Evolutionary conservation across 2,113 vertebrate species (phyloP).

Genomic region (Hippocampus guttulatus): DNA sequence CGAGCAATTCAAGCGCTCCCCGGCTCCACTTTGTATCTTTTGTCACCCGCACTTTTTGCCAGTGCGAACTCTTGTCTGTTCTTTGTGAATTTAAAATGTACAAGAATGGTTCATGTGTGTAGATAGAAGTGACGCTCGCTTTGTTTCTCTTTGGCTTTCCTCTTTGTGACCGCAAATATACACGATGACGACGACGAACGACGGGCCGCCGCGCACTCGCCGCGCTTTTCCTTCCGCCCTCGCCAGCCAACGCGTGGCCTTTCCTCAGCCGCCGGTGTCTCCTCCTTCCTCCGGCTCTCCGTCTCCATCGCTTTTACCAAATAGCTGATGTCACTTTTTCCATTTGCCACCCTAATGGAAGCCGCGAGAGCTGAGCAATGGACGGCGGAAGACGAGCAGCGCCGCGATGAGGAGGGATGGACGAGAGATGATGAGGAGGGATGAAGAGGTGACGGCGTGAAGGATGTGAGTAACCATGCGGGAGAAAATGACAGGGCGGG

Average conservation of each 20-base stretch:
- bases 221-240: constrained; percentile 1
- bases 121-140: constrained; percentile 57
- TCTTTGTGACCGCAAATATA: constrained; percentile 69
- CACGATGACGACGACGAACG: constrained; percentile 58
- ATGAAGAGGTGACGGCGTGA: constrained; percentile 43
- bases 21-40: neutral
- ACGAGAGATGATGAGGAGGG: constrained; percentile 45
- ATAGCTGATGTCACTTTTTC: constrained; percentile 72
- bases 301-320: constrained; percentile 64
- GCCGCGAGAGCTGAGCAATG: constrained; percentile 58
- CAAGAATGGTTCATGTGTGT: constrained; percentile 55
- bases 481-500: constrained; percentile 46
- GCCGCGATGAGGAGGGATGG: constrained; percentile 60
- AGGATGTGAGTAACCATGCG: constrained; percentile 1
- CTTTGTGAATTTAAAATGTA: constrained; percentile 54
- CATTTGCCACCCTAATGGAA: constrained; percentile 67
- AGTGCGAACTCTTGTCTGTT: constrained; percentile 33
- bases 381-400: constrained; percentile 24
- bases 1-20: constrained; percentile 34
- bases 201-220: constrained; percentile 43
- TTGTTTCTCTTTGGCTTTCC: constrained; percentile 28
- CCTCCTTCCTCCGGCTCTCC: constrained; percentile 13
- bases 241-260: neutral
- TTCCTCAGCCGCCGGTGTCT: constrained; percentile 5
- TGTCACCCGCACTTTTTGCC: neutral